Base-by-base conservation (phyloP, 2,797 vertebrate species). In the Tarsius wallacei region DNA sequence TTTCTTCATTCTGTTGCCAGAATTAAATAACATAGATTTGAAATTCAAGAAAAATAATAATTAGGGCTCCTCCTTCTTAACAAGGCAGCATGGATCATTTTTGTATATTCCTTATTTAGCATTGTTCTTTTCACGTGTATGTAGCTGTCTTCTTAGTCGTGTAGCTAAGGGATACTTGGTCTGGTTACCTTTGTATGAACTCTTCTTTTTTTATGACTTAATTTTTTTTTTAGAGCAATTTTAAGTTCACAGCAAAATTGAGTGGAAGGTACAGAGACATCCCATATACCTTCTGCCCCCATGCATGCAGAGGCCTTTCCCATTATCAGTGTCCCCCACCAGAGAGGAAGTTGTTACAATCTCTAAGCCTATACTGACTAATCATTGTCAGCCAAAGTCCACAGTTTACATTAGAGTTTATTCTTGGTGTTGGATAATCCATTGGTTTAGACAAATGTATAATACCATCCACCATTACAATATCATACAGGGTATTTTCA, bases 21-120 rank as follows among this genome's bases (percentile, higher is more conserved):
- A 76, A 82, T 82, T 81, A 81, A 86, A 49, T 51, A 70, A 16
- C 26, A 28, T 83, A 57, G 12, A 73, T 87, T 86, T 85, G 61
- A 51, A 85, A 64, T 57, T 24, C 31, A 47, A 88, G 59, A 92
- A 31, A 53, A 87, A 28, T 68, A 26, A 28, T 86, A n/a, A 19
- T 11, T 17, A 77, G 84, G n/a, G 8, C 19, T 53, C 11, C 28
- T 3, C 31, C 22, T 7, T 55, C 31, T 17, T 13, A 86, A 26
- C n/a, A n/a, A 33, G 57, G 84, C 66, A 31, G 3, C 21, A 7
- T 13, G 5, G 85, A 49, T 31, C 22, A 24, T 53, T 81, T 53
- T 28, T 55, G 24, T 36, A 5, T 12, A 6, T 42, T 13, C 49
- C 49, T 70, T 33, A 16, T 42, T 24, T 64, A 11, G 24, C 0